Evolutionary conservation across 2,888 invertebrate species (phyloP).

Genomic region (Phorcus lineatus): DNA sequence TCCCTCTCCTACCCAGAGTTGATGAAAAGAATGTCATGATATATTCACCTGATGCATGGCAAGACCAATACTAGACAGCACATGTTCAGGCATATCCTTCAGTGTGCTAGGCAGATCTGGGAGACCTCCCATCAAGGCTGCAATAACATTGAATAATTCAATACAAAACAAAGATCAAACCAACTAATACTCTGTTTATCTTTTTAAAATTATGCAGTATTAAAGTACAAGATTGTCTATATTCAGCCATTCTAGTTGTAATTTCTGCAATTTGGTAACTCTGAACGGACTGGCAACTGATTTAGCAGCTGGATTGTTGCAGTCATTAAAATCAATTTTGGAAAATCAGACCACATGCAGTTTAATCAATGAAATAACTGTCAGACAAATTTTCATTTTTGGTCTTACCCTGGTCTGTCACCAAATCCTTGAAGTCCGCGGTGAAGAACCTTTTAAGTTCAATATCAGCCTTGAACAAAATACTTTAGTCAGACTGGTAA

Average conservation of each 20-base stretch:
- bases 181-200: too few relatives aligned
- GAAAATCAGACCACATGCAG: not conserved
- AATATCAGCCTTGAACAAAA: slow-evolving; percentile 62
- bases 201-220: too few relatives aligned
- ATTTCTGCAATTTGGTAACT: too few relatives aligned
- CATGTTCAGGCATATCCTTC: slow-evolving; percentile 81
- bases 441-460: slow-evolving; percentile 69
- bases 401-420: slow-evolving; percentile 58
- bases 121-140: slow-evolving; percentile 78
- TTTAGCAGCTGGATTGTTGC: too few relatives aligned
- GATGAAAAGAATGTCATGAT: not conserved
- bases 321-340: not conserved
- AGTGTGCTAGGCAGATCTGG: slow-evolving; percentile 82
- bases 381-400: not conserved
- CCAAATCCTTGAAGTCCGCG: slow-evolving; percentile 70
- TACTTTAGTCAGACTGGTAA: not conserved
- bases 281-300: too few relatives aligned
- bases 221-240: too few relatives aligned
- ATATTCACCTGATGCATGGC: slow-evolving; percentile 85
- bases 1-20: not conserved
- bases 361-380: not conserved
- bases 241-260: too few relatives aligned
- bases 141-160: not conserved
- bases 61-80: slow-evolving; percentile 84
- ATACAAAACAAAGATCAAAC: too few relatives aligned